Percentiles rank a stretch among this genome's conserved stretches.
Evolutionary conservation across 2,113 vertebrate species (phyloP).

Genomic region (Melanerpes aurifrons): DNA sequence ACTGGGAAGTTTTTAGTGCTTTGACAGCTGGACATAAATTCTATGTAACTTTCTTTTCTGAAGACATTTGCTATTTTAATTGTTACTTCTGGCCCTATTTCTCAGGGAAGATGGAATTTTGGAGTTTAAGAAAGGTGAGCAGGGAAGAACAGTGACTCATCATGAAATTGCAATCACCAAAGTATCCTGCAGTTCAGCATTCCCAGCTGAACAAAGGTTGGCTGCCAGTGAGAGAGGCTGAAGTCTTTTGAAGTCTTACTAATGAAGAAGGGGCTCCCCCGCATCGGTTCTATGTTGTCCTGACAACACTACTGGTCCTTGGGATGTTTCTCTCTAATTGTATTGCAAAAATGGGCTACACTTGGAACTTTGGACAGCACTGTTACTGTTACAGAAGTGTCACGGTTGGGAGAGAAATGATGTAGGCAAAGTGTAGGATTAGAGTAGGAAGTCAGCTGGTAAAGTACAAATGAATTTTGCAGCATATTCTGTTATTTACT

Average conservation of each 20-base stretch:
- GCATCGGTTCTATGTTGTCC: slow-evolving; percentile 6
- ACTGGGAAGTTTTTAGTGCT: slow-evolving; percentile 56
- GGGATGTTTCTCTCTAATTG: slow-evolving; percentile 26
- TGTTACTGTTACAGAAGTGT: not conserved
- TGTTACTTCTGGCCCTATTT: slow-evolving; percentile 79
- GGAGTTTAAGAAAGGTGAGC: slow-evolving; percentile 62
- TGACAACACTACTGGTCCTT: not conserved
- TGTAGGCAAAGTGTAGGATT: not conserved
- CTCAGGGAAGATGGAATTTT: slow-evolving; percentile 80
- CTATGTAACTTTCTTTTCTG: slow-evolving; percentile 62
- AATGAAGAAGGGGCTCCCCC: slow-evolving; percentile 44
- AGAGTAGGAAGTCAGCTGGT: not conserved
- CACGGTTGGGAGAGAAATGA: not conserved
- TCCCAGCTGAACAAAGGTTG: slow-evolving; percentile 33
- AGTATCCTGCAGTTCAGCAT: slow-evolving; percentile 67
- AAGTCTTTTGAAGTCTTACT: slow-evolving; percentile 11
- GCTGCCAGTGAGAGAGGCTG: not conserved
- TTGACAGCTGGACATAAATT: slow-evolving; percentile 54
- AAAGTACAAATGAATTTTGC: not conserved
- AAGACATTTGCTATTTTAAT: slow-evolving; percentile 70
- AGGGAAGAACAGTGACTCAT: slow-evolving; percentile 52
- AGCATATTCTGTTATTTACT: not conserved
- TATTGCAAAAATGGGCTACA: not conserved
- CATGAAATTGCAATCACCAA: slow-evolving; percentile 68
- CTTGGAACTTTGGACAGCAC: not conserved